Evolutionary conservation across 2,797 vertebrate species (phyloP), one percentile per base, ranked within the genome.

Genomic region (Sphenodon punctatus): DNA sequence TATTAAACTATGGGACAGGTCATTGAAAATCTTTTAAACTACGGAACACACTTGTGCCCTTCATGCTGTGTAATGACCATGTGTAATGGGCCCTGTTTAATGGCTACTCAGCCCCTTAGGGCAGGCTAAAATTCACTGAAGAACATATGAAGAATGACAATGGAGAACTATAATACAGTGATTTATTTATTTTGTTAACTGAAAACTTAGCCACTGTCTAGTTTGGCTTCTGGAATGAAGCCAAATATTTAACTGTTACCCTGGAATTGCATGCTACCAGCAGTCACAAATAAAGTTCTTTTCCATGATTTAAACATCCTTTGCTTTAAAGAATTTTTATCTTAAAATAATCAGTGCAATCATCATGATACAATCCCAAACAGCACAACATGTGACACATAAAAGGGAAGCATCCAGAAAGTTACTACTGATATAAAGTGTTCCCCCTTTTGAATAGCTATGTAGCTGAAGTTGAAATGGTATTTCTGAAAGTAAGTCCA

Each of bases 241-340:
- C 73, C 71, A 82, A 89, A 77, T 69, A 77, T 80, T 89, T 65
- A 81, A 79, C 58, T 82, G 84, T 94, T 92, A 93, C 88, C 85
- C 78, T 73, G 19, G 77, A 90, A 83, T 88, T 92, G 94, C 92
- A 82, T 83, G 88, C 77, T 85, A 80, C 85, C 82, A 78, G 73
- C 53, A 87, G 75, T 65, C 45, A 86, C 82, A 86, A 90, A 89
- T 85, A 79, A 1, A 1, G 14, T 22, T 85, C 56, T 77, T 63
- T 63, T 45, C 80, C 45, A 17, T 42, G 34, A 88, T 65, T 82
- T 91, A 91, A 90, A 63, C 39, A 4, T 10, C 10, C 58, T 93
- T 89, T 94, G 91, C 95, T 92, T 89, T 74, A 84, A 83, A 81
- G 41, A 63, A 49, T 55, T 85, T 78, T 32, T 46, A 55, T 79